Base-by-base conservation (phyloP, 2,797 vertebrate species). In the Microctenopoma steveboyesi region DNA sequence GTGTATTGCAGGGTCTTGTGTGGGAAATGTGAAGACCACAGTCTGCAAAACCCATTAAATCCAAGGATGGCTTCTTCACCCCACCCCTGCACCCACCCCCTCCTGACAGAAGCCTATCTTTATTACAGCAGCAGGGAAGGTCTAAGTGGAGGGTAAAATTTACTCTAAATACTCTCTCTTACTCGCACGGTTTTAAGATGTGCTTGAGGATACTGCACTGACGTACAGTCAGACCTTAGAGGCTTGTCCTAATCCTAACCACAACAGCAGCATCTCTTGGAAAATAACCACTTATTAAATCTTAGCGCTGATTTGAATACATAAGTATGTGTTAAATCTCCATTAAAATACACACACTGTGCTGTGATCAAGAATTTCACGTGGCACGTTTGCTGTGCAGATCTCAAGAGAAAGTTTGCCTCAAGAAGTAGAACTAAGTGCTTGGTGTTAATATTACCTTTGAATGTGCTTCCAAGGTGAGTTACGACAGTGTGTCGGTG, bases 401-500 rank as follows among this genome's bases (percentile, higher is more conserved):
- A 50, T 56, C 43, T 39, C 14, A 52, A 18, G 57, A 40, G 60
- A 15, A 80, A 13, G 83, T 74, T 5, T 53, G 66, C 58, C 59
- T 69, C 59, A 40, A 63, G 57, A 78, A 72, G 76, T 59, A 75
- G 70, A 76, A 81, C 72, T 68, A 75, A 88, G 72, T 61, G 64
- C 78, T 69, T 80, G 52, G 78, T 43, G 72, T 79, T 64, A 51
- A 59, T 47, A 3, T 86, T 90, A 96, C 98, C 97, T 96, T 93
- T 95, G 71, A 87, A 93, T 1, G 95, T 87, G 79, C 93, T 93
- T 72, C 93, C 94, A 40, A 95, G 93, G 73, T 95, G 92, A 81
- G 95, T 93, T 72, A 95, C 92, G 3, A 95, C 95, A n/a, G 92
- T 84, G 51, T 88, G 95, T 88, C 95, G 96, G 78, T 96, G 94